Evolutionary conservation across 1,140 invertebrate species (phyloP).

Genomic region (Drosophila orena): DNA sequence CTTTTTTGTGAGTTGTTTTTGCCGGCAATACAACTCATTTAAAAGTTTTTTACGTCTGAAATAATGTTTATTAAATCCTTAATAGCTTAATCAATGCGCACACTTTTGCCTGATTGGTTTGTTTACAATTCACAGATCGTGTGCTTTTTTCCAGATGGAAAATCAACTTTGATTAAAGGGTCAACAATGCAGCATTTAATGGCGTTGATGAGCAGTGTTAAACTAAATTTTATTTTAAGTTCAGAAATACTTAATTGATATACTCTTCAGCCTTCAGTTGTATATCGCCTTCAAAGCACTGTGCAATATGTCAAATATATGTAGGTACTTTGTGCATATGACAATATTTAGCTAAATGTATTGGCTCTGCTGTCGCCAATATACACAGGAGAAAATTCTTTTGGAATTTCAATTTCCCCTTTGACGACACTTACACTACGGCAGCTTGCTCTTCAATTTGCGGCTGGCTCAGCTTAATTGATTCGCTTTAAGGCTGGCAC

Average conservation of each 20-base stretch:
- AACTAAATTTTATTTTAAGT: no score
- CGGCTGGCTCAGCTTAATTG: constrained; percentile 65
- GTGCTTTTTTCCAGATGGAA: no score
- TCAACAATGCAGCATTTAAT: no score
- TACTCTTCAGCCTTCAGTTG: no score
- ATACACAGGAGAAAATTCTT: neutral
- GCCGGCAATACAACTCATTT: neutral
- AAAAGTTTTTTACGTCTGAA: neutral
- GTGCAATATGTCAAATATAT: no score
- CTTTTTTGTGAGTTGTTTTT: neutral
- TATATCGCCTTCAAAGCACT: no score
- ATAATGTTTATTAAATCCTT: neutral
- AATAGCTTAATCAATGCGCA: neutral
- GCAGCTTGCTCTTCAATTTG: constrained; percentile 39
- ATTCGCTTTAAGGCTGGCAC: constrained; percentile 54
- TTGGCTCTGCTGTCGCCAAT: neutral
- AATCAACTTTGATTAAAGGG: neutral
- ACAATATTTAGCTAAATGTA: no score
- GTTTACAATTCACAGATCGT: neutral
- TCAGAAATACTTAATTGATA: no score
- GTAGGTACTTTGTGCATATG: no score
- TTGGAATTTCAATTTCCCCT: constrained; percentile 2
- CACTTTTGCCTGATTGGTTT: neutral
- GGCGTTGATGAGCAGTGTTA: no score
- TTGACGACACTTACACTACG: constrained; percentile 17